Evolutionary conservation across 2,797 vertebrate species (phyloP).

Genomic region (Calcarius lapponicus): DNA sequence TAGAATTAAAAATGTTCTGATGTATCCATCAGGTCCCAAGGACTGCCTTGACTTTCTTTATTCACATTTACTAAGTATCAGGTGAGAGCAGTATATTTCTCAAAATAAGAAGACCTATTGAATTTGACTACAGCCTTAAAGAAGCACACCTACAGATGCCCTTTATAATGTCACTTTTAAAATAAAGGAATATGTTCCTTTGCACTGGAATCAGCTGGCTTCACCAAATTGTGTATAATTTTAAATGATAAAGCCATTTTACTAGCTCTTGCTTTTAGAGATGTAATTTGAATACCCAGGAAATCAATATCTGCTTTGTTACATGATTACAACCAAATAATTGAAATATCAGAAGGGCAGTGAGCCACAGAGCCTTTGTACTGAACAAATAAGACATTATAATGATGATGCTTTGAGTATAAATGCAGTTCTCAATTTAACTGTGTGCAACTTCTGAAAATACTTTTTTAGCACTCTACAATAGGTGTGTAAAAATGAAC

Average conservation of each 20-base stretch:
- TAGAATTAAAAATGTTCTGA: neutral
- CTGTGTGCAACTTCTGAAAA: conserved; percentile 54
- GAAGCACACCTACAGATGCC: neutral
- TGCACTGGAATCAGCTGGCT: conserved; percentile 30
- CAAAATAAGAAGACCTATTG: neutral
- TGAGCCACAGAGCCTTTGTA: conserved; percentile 66
- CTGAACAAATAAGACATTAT: conserved; percentile 54
- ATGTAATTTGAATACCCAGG: conserved; percentile 73
- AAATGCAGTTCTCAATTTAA: conserved; percentile 41
- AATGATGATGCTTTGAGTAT: conserved; percentile 31
- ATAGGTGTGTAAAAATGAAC: conserved; percentile 9
- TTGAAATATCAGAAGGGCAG: conserved; percentile 76
- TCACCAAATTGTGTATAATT: conserved; percentile 68
- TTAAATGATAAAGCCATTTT: conserved; percentile 67
- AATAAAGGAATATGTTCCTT: conserved; percentile 46
- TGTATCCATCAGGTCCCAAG: neutral
- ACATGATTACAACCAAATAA: conserved; percentile 75
- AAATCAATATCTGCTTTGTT: conserved; percentile 77
- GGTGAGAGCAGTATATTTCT: neutral
- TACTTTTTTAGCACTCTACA: neutral
- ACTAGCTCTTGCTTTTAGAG: conserved; percentile 53
- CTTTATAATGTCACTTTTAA: conserved; percentile 24
- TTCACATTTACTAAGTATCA: neutral
- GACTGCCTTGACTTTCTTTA: neutral
- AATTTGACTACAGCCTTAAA: neutral